Conservation (phyloP, 2,113 vertebrate genomes). For the Rhagologus leucostigma region DNA sequence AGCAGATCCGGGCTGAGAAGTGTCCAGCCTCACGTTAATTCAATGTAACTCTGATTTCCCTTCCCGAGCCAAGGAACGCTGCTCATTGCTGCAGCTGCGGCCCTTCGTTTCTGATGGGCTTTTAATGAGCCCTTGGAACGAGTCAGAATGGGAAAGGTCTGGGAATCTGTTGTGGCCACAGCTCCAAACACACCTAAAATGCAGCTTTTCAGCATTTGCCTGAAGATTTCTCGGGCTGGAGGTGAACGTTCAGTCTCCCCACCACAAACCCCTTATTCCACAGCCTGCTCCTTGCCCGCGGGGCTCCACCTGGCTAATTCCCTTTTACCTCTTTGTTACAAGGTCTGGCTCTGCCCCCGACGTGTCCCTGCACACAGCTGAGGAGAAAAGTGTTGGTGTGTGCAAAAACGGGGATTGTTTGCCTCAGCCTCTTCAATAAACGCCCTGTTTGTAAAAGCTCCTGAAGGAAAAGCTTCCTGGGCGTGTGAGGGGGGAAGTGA, state of each 20-base stretch:
- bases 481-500: not conserved
- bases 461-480: not conserved
- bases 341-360: not conserved
- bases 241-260: not conserved
- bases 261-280: not conserved
- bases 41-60: not conserved
- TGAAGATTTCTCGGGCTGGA: not conserved
- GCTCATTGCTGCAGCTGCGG: not conserved
- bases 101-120: not conserved
- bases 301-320: not conserved
- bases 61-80: not conserved
- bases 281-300: not conserved
- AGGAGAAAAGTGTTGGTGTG: not conserved
- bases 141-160: too few species aligned
- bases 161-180: not conserved
- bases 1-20: not conserved
- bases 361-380: not conserved
- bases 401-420: not conserved
- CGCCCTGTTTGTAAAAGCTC: not conserved
- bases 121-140: not conserved
- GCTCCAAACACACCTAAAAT: fast-evolving
- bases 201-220: not conserved
- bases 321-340: not conserved
- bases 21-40: fast-evolving
- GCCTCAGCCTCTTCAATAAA: not conserved